phyloP scores from a whole-genome alignment of 2,113 vertebrate genomes.

The Saccopteryx bilineata region DNA sequence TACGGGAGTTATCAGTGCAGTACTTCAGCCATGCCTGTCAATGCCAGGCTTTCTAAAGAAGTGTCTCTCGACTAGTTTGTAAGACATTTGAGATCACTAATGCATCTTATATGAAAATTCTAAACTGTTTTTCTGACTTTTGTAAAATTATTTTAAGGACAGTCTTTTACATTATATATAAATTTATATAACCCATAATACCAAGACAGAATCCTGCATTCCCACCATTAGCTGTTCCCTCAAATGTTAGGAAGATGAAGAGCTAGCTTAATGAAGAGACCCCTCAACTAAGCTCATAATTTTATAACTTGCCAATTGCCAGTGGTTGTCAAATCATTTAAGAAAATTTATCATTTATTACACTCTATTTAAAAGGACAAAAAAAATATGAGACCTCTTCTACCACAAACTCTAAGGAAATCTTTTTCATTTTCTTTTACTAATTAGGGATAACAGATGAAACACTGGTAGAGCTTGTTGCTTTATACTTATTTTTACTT shows the following conservation, averaged over 20 bases:
- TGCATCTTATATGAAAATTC: neutral
- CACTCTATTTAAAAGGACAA: neutral
- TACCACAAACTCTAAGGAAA: neutral
- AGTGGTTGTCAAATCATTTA: neutral
- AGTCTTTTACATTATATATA: neutral
- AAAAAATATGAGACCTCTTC: neutral
- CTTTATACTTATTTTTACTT: neutral
- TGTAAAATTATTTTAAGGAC: conserved; percentile 26
- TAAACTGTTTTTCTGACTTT: neutral
- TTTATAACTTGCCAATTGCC: neutral
- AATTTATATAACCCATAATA: neutral
- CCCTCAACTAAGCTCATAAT: neutral
- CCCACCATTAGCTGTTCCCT: neutral
- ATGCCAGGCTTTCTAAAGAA: neutral
- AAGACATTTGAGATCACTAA: neutral
- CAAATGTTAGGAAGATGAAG: neutral
- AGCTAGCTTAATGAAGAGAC: neutral
- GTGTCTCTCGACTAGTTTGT: neutral
- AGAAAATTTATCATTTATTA: conserved; percentile 42
- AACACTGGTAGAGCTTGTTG: neutral
- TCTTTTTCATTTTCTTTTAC: neutral
- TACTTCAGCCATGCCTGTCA: neutral
- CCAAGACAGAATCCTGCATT: neutral
- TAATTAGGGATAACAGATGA: neutral
- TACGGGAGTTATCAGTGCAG: neutral